These are phyloP conservation scores for Loxodonta africana DNA, from an alignment of 2,113 vertebrate genomes.

Conservation along the genomic window DNA sequence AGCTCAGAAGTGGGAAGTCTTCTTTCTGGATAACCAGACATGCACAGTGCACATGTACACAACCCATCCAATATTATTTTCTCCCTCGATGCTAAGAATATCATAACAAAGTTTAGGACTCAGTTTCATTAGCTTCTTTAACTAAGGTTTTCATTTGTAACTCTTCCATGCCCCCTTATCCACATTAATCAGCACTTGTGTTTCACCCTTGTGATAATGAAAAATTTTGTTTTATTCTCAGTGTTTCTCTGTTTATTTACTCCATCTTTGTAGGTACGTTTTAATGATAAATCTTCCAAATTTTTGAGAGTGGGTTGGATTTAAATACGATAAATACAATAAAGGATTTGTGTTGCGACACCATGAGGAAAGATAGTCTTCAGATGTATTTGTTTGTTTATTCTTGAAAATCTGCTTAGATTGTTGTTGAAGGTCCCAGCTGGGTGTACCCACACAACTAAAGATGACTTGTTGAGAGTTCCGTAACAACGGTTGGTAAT, in stretches of 20 bases:
- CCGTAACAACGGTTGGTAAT: neutral
- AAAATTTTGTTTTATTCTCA: neutral
- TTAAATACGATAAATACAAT: neutral
- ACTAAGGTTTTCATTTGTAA: neutral
- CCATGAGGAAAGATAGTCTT: neutral
- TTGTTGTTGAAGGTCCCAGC: neutral
- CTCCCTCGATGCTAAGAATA: neutral
- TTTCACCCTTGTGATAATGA: neutral
- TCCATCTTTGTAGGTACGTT: neutral
- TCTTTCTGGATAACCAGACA: neutral
- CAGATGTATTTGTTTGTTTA: no score
- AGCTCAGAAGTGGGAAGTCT: neutral
- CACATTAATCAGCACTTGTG: neutral
- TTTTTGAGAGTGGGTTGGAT: neutral
- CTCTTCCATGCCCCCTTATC: neutral
- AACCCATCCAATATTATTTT: neutral
- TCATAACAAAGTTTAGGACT: neutral
- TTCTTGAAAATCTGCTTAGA: neutral
- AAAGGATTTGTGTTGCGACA: neutral
- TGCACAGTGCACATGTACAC: neutral
- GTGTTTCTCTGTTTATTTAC: neutral
- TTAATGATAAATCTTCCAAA: neutral
- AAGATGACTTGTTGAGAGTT: neutral
- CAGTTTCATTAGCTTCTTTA: neutral
- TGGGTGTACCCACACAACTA: no score